These are phyloP conservation scores for Sebastes hubbsi DNA, from an alignment of 2,797 vertebrate genomes.

Conservation along the genomic window DNA sequence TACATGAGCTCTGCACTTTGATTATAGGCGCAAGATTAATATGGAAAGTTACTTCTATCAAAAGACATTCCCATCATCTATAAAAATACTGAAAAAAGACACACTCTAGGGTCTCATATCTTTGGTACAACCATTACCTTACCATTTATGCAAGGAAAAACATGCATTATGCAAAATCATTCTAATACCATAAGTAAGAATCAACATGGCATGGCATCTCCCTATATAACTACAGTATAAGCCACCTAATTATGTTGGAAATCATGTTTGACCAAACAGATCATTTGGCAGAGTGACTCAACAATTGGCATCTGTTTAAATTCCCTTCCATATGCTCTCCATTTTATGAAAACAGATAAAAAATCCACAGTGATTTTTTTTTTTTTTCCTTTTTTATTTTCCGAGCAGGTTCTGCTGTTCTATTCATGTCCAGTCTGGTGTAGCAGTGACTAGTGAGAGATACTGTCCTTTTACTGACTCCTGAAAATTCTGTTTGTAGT, in stretches of 20 bases:
- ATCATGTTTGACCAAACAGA: constrained; percentile 6
- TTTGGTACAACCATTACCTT: background rate
- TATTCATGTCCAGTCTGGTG: background rate
- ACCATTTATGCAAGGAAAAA: background rate
- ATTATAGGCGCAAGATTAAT: background rate
- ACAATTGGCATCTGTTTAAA: background rate
- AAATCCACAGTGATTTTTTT: background rate
- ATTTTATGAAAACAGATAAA: background rate
- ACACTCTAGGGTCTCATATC: background rate
- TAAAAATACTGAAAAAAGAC: background rate
- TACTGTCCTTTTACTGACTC: background rate
- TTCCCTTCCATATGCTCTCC: background rate
- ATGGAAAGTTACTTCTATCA: background rate
- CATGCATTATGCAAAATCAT: background rate
- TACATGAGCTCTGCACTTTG: background rate
- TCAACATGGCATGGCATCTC: background rate
- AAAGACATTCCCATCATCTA: background rate
- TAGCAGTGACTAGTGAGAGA: background rate
- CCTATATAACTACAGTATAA: background rate
- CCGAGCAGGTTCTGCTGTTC: background rate
- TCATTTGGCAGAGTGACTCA: background rate
- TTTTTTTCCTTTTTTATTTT: background rate
- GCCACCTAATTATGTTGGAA: constrained; percentile 2
- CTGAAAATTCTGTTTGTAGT: background rate
- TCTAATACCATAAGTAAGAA: background rate